Evolutionary conservation across 2,888 invertebrate species (phyloP), one percentile per base, ranked within the genome.

Genomic region (Dioctria rufipes): DNA sequence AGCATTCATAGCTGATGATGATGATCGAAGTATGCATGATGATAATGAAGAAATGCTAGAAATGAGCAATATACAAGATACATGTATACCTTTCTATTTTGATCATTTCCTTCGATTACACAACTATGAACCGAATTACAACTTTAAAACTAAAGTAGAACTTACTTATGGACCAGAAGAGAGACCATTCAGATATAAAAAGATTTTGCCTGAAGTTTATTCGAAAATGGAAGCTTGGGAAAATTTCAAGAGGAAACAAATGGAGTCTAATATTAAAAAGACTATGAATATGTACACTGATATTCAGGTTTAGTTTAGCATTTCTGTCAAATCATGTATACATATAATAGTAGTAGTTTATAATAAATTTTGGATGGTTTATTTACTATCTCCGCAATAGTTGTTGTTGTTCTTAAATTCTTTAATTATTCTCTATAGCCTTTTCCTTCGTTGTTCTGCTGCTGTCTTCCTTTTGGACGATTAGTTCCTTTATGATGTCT

Each of bases 401-500:
- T n/a, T n/a, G 13, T n/a, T 13, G 13, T n/a, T n/a, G 6, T 3
- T 67, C 43, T 46, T 67, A 13, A 11, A 67, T n/a, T 8, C 40
- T 71, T 5, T n/a, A 40, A 46, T 58, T 58, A 5, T n/a, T 49
- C 6, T 43, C 37, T 61, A 77, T 9, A 60, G 60, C 60, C 9
- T 77, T 65, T 37, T 83, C 78, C 4, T 61, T 67, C 8, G 75
- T 6, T 25, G 2, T 25, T 25, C 25, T 25, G 11, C 4, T 54
- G 11, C n/a, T n/a, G 2, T 82, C 67, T 42, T 84, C 78, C 5
- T 87, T 85, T 11, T 85, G 85, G 61, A 82, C 83, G 78, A 88
- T 87, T 8, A 87, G 81, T 63, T 89, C 88, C 81, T 89, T 89
- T 3, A 96, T 89, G 77, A 96, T 86, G 78, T 93, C 92, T 85